phyloP scores from a whole-genome alignment of 1,140 invertebrate genomes.

The Rhizoglyphus robini region DNA sequence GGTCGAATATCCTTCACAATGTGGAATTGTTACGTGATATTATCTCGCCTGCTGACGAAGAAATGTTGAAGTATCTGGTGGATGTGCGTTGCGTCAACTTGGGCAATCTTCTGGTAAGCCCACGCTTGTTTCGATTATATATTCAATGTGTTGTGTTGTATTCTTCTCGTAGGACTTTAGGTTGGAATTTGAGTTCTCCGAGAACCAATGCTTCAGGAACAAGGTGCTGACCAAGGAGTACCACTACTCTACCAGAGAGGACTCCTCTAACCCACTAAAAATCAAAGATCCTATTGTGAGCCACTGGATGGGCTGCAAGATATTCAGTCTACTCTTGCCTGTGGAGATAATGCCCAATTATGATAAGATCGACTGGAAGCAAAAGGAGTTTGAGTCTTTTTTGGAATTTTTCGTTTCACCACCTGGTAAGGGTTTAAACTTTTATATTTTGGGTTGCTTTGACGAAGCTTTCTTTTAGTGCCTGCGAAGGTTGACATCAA shows the following conservation, averaged over 20 bases:
- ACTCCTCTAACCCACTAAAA: slow-evolving; percentile 77
- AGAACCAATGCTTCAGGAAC: slow-evolving; percentile 96
- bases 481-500: slow-evolving; percentile 78
- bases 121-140: no score
- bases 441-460: not conserved
- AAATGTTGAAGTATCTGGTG: slow-evolving; percentile 74
- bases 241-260: slow-evolving; percentile 76
- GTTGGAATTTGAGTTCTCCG: slow-evolving; percentile 81
- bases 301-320: slow-evolving; percentile 47
- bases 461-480: slow-evolving; percentile 21
- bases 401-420: slow-evolving; percentile 98
- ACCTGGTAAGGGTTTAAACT: slow-evolving; percentile 37
- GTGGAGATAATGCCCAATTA: no score
- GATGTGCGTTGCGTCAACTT: slow-evolving; percentile 73
- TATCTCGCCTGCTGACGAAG: slow-evolving; percentile 86
- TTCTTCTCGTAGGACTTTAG: slow-evolving; percentile 54
- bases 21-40: slow-evolving; percentile 78
- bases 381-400: slow-evolving; percentile 87
- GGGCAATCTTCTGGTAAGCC: slow-evolving; percentile 53
- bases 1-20: slow-evolving; percentile 92
- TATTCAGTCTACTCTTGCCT: no score
- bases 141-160: no score
- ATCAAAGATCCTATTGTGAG: slow-evolving; percentile 96
- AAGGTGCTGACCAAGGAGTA: slow-evolving; percentile 86
- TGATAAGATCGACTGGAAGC: slow-evolving; percentile 94